Percentiles rank a stretch among this genome's conserved stretches.
These are phyloP conservation scores for Nipponia nippon DNA, from an alignment of 2,113 vertebrate genomes.

Conservation along the genomic window DNA sequence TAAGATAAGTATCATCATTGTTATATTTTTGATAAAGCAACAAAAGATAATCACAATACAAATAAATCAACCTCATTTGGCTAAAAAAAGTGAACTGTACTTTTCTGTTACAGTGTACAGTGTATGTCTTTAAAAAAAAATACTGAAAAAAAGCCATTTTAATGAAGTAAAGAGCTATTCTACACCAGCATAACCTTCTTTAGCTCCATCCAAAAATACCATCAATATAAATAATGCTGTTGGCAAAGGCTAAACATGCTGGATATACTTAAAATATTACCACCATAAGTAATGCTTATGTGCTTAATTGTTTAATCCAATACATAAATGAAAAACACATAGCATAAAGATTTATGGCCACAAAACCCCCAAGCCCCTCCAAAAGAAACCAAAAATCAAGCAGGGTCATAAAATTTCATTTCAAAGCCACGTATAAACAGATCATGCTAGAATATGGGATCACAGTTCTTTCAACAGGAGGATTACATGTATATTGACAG, in stretches of 20 bases:
- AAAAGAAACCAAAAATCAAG: background rate
- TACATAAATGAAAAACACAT: background rate
- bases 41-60: background rate
- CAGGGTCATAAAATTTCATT: background rate
- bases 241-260: background rate
- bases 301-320: background rate
- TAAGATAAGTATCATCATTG: background rate
- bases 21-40: background rate
- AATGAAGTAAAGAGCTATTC: background rate
- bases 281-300: background rate
- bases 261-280: background rate
- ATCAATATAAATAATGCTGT: background rate
- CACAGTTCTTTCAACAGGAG: background rate
- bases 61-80: background rate
- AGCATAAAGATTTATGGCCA: background rate
- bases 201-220: background rate
- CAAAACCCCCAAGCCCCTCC: background rate
- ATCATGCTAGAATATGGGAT: accelerated
- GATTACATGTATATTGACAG: background rate
- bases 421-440: background rate
- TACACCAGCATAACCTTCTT: background rate
- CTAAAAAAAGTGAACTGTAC: background rate
- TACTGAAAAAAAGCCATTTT: background rate
- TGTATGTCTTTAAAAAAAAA: background rate
- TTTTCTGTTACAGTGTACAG: background rate